Evolutionary conservation across 2,113 vertebrate species (phyloP).

Genomic region (Sylvia atricapilla): DNA sequence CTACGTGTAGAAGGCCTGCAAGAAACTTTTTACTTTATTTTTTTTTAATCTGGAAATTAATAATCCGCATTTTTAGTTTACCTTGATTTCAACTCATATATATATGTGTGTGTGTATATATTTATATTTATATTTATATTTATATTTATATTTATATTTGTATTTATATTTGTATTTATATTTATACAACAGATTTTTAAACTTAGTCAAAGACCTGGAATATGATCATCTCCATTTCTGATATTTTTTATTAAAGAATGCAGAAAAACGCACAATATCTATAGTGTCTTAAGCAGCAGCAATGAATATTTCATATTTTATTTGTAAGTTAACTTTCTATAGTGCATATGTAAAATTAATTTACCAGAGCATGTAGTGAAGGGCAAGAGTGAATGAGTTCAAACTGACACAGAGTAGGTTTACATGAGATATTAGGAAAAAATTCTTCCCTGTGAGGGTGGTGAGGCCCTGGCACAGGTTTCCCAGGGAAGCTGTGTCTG

Average conservation of each 20-base stretch:
- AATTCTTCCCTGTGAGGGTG: fast-evolving
- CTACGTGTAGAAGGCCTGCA: background rate
- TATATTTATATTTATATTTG: too few relatives aligned
- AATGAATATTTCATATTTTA: background rate
- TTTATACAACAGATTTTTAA: background rate
- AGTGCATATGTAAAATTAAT: background rate
- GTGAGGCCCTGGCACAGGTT: fast-evolving
- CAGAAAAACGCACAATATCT: background rate
- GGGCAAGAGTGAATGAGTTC: background rate
- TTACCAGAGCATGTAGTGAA: background rate
- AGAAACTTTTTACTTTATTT: background rate
- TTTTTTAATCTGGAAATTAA: background rate
- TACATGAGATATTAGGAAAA: background rate
- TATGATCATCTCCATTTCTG: background rate
- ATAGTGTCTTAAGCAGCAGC: background rate
- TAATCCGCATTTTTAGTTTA: fast-evolving
- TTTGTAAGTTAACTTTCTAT: background rate
- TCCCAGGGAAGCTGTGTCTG: fast-evolving
- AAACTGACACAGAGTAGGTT: background rate
- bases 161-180: too few relatives aligned
- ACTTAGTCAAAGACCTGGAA: background rate
- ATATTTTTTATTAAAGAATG: background rate
- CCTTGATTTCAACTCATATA: background rate
- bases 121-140: background rate
- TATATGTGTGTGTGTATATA: too few relatives aligned